Percentiles rank a stretch among this genome's conserved stretches.
Conservation (phyloP, 2,113 vertebrate genomes). For the Tragelaphus strepsiceros region DNA sequence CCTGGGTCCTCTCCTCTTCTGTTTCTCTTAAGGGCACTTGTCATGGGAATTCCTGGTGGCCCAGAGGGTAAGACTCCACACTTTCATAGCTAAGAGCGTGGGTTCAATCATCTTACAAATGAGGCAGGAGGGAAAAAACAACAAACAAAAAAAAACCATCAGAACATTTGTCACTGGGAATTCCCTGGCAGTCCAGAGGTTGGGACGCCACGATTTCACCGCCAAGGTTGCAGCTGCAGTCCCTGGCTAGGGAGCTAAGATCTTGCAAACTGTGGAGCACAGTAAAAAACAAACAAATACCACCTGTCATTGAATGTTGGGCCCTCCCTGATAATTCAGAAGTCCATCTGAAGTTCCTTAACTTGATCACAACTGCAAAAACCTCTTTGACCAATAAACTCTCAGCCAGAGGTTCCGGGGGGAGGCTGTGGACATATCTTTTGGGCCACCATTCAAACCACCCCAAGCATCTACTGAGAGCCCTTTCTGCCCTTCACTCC, state of each 20-base stretch:
- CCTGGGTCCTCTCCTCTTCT: not conserved
- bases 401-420: accelerated
- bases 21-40: not conserved
- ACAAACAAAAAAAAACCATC: not conserved
- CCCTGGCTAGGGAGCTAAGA: not conserved
- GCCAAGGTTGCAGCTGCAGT: not conserved
- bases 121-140: not conserved
- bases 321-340: not conserved
- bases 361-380: not conserved
- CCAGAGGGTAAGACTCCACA: not conserved
- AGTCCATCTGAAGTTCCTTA: not conserved
- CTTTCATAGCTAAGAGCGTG: not conserved
- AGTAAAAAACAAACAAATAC: not conserved
- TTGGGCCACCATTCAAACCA: not conserved
- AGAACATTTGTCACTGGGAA: not conserved
- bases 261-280: not conserved
- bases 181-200: not conserved
- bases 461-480: accelerated
- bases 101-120: not conserved
- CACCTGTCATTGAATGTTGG: not conserved
- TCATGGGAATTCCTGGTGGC: not conserved
- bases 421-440: accelerated
- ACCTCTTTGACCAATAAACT: not conserved
- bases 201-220: accelerated
- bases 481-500: not conserved